Percentiles rank a stretch among this genome's conserved stretches.
These are phyloP conservation scores for Pelochelys cantorii DNA, from an alignment of 2,797 vertebrate genomes.

Conservation along the genomic window DNA sequence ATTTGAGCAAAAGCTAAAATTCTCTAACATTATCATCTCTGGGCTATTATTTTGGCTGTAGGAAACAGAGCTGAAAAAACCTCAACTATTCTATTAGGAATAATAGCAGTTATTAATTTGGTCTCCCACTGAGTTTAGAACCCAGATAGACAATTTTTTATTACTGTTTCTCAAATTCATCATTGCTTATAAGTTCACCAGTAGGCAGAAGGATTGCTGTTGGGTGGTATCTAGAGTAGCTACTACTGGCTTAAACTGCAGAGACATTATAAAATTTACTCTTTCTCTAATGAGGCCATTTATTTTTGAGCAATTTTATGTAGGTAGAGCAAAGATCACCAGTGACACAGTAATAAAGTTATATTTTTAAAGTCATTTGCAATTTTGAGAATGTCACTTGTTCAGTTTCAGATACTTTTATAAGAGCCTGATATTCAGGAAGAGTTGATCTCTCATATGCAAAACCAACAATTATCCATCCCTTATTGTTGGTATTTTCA, in stretches of 20 bases:
- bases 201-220: conserved; percentile 38
- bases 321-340: conserved; percentile 6
- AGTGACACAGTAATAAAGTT: conserved; percentile 11
- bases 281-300: conserved; percentile 58
- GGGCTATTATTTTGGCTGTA: conserved; percentile 44
- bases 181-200: conserved; percentile 56
- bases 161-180: conserved; percentile 67
- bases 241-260: neutral
- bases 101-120: conserved; percentile 71
- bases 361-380: conserved; percentile 1
- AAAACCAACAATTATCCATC: neutral
- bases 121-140: conserved; percentile 64
- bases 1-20: conserved; percentile 54
- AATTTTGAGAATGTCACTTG: neutral
- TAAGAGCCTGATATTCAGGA: neutral
- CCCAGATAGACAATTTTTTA: conserved; percentile 57
- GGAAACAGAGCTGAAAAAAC: conserved; percentile 54
- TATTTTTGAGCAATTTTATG: conserved; percentile 36
- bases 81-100: conserved; percentile 47
- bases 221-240: conserved; percentile 28
- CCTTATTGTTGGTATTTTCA: neutral
- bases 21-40: conserved; percentile 67
- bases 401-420: neutral
- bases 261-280: conserved; percentile 18
- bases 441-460: neutral